Conservation (phyloP, 2,113 vertebrate genomes). For the Semicossyphus pulcher region DNA sequence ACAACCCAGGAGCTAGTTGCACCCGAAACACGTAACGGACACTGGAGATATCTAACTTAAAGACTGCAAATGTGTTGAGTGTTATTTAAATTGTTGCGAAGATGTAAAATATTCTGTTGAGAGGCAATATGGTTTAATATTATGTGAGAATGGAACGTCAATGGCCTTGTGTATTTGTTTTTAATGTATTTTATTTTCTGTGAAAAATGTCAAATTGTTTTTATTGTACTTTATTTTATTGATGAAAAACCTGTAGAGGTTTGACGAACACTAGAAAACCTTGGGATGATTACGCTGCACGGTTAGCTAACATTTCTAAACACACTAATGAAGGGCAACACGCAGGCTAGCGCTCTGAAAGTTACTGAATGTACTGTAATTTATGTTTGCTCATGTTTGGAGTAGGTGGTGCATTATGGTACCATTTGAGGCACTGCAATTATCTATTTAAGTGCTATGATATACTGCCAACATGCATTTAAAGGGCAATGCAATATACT, state of each 20-base stretch:
- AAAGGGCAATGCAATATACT: slow-evolving; percentile 84
- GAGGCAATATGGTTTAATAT: slow-evolving; percentile 94
- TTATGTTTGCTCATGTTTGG: slow-evolving; percentile 83
- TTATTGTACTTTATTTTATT: slow-evolving; percentile 83
- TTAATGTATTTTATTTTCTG: slow-evolving; percentile 91
- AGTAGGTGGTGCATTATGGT: slow-evolving; percentile 77
- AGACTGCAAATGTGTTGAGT: slow-evolving; percentile 85
- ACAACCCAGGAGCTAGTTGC: slow-evolving; percentile 61
- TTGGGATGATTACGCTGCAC: slow-evolving; percentile 78
- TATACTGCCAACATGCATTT: slow-evolving; percentile 82
- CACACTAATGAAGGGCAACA: slow-evolving; percentile 86
- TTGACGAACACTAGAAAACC: slow-evolving; percentile 69
- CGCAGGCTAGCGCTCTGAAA: slow-evolving; percentile 75
- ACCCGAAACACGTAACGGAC: slow-evolving; percentile 65
- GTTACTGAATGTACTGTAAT: slow-evolving; percentile 91
- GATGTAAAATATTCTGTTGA: slow-evolving; percentile 98
- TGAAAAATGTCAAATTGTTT: slow-evolving; percentile 89
- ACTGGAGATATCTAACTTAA: slow-evolving; percentile 78
- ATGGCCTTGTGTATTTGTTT: slow-evolving; percentile 97
- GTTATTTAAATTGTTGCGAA: slow-evolving; percentile 92
- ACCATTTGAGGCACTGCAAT: slow-evolving; percentile 78
- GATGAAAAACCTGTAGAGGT: slow-evolving; percentile 85
- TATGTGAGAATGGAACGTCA: slow-evolving; percentile 91
- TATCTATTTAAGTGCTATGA: slow-evolving; percentile 86
- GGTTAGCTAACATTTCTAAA: slow-evolving; percentile 86